Conservation (phyloP, 2,797 vertebrate species). For the Smutsia gigantea region DNA sequence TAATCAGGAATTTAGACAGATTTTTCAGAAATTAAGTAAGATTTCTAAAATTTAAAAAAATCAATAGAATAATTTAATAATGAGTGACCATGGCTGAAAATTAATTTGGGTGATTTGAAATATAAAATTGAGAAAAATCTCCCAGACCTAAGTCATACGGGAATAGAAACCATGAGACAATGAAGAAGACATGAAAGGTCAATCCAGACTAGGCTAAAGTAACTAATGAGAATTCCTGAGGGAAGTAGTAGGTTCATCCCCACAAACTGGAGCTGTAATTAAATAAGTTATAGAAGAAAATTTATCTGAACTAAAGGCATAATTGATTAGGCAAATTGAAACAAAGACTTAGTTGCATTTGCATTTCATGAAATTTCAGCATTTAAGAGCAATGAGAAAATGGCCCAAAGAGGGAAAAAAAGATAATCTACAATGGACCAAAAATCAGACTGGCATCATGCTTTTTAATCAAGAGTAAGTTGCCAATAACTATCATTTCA, state of each 20-base stretch:
- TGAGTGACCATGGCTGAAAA: constrained; percentile 5
- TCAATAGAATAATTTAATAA: constrained; percentile 22
- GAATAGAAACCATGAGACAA: not conserved
- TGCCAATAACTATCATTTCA: not conserved
- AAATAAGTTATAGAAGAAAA: constrained; percentile 39
- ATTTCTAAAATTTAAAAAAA: not conserved
- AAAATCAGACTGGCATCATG: not conserved
- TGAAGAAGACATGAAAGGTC: not conserved
- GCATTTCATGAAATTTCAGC: constrained; percentile 46
- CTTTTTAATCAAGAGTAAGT: constrained; percentile 31
- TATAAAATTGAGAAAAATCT: constrained; percentile 5
- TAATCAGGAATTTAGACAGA: constrained; percentile 12
- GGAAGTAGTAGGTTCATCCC: constrained; percentile 19
- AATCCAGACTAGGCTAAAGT: constrained; percentile 6
- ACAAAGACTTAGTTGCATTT: not conserved
- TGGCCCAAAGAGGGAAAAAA: not conserved
- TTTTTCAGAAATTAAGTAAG: constrained; percentile 47
- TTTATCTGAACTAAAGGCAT: constrained; percentile 8
- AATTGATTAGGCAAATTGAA: constrained; percentile 41
- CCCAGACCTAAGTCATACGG: not conserved
- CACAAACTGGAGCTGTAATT: not conserved
- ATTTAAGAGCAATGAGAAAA: constrained; percentile 16
- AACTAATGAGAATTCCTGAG: constrained; percentile 33
- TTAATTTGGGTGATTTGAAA: constrained; percentile 41
- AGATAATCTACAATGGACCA: not conserved